These are phyloP conservation scores for Drosophila cracens DNA, from an alignment of 2,888 invertebrate species.

Conservation along the genomic window DNA sequence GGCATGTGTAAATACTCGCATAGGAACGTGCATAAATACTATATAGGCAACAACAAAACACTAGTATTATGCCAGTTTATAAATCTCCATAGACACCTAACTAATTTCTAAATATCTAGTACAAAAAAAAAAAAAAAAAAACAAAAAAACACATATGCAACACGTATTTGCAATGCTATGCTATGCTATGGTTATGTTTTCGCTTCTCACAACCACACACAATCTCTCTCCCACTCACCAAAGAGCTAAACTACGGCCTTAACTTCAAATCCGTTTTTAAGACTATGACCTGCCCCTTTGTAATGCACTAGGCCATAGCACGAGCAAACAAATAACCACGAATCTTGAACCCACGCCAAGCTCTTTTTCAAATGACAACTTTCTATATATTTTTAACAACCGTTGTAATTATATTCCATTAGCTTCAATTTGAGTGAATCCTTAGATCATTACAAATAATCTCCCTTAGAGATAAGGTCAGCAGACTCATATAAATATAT, in stretches of 20 bases:
- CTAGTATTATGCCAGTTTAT: constrained; percentile 35
- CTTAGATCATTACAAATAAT: background rate
- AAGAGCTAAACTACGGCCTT: background rate
- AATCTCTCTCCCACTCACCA: constrained; percentile 11
- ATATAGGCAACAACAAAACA: constrained; percentile 39
- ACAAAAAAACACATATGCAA: constrained; percentile 18
- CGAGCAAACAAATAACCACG: constrained; percentile 2
- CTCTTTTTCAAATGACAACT: background rate
- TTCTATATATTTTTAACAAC: background rate
- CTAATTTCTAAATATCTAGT: constrained; percentile 19
- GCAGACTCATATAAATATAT: background rate
- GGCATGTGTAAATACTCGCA: constrained; percentile 72
- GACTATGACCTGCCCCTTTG: background rate
- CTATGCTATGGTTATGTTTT: constrained; percentile 54
- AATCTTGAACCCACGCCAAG: background rate
- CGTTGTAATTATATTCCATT: background rate
- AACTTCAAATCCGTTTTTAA: background rate
- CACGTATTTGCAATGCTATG: constrained; percentile 34
- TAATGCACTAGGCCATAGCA: constrained; percentile 14
- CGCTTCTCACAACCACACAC: constrained; percentile 34
- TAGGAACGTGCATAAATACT: constrained; percentile 57
- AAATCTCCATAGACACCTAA: constrained; percentile 51
- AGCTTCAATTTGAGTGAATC: background rate
- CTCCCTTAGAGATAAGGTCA: background rate
- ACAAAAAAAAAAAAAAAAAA: background rate